These are phyloP conservation scores for Morpho helenor DNA, from an alignment of 2,888 invertebrate genomes.

Conservation along the genomic window DNA sequence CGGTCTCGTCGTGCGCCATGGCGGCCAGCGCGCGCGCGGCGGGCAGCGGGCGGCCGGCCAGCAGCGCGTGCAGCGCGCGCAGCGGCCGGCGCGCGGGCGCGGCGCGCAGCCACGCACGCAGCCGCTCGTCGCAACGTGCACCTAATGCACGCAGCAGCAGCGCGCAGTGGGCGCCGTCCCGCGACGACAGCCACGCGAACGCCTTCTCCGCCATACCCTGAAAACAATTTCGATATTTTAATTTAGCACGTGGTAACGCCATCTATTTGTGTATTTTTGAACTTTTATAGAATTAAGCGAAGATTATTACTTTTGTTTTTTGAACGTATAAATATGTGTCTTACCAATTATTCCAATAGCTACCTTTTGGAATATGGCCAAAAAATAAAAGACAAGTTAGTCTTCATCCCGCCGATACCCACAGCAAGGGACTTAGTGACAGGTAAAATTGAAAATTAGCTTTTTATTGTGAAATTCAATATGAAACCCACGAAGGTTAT, in stretches of 20 bases:
- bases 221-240: background rate
- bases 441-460: too few relatives aligned
- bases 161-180: slow-evolving; percentile 24
- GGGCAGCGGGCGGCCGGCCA: slow-evolving; percentile 20
- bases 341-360: too few relatives aligned
- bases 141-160: slow-evolving; percentile 23
- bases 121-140: slow-evolving; percentile 21
- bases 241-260: background rate
- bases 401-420: too few relatives aligned
- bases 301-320: too few relatives aligned
- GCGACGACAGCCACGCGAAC: slow-evolving; percentile 35
- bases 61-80: slow-evolving; percentile 67
- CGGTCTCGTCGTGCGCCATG: slow-evolving; percentile 74
- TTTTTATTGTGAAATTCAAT: too few relatives aligned
- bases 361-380: too few relatives aligned
- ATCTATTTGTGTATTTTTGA: too few relatives aligned
- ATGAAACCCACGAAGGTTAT: too few relatives aligned
- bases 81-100: slow-evolving; percentile 22
- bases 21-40: slow-evolving; percentile 76
- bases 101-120: slow-evolving; percentile 28
- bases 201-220: slow-evolving; percentile 53
- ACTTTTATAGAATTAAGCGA: too few relatives aligned
- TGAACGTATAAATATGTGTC: too few relatives aligned
- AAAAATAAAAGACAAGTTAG: too few relatives aligned
- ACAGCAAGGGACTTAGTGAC: too few relatives aligned